These are phyloP conservation scores for Macrotus californicus DNA, from an alignment of 2,113 vertebrate species.

Conservation along the genomic window DNA sequence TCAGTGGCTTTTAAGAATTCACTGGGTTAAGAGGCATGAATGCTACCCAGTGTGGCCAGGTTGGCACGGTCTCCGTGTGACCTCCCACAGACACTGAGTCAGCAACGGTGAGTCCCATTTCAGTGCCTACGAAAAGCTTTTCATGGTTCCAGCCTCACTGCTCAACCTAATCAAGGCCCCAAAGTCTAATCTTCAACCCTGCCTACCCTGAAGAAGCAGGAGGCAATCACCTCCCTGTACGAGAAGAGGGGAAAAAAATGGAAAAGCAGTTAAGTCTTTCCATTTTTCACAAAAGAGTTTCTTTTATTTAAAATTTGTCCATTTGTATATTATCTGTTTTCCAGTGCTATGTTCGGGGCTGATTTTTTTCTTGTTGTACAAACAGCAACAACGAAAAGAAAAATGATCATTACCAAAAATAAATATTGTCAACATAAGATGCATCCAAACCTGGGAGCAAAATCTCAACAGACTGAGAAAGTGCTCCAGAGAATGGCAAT, in stretches of 20 bases:
- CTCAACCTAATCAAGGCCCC: not conserved
- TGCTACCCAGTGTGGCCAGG: not conserved
- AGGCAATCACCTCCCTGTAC: not conserved
- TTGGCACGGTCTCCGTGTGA: not conserved
- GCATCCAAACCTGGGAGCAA: not conserved
- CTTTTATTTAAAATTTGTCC: not conserved
- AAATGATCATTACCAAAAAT: conserved; percentile 13
- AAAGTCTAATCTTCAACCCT: not conserved
- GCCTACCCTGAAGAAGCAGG: conserved; percentile 27
- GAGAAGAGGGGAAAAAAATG: not conserved
- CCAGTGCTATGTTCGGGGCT: not conserved
- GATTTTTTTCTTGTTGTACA: not conserved
- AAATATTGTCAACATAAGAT: not conserved
- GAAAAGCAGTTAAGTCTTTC: not conserved
- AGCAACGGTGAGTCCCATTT: not conserved
- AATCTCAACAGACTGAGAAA: not conserved
- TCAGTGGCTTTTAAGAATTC: conserved; percentile 9
- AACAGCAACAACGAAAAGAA: not conserved
- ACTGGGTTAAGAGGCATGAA: conserved; percentile 32
- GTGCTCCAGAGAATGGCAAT: not conserved
- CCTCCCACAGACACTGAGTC: not conserved
- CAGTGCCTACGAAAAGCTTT: not conserved
- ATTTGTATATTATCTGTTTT: not conserved
- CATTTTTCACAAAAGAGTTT: not conserved
- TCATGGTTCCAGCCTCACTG: not conserved